Evolutionary conservation across 2,113 vertebrate genomes (phyloP).

Genomic region (Poeciliopsis turrubarensis): DNA sequence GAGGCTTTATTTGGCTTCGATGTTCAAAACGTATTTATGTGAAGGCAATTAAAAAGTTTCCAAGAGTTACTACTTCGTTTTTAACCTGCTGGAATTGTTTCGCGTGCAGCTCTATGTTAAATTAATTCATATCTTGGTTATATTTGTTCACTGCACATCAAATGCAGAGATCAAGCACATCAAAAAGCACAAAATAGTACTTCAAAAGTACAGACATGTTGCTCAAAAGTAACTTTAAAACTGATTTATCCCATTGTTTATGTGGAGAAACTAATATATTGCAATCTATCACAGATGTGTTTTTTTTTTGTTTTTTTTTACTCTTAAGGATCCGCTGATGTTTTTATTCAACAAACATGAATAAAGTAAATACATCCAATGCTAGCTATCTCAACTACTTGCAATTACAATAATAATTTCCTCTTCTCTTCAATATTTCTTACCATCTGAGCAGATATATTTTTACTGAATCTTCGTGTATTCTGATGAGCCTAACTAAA

Average conservation of each 20-base stretch:
- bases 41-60: too few relatives aligned
- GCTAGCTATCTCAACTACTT: neutral
- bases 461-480: neutral
- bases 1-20: too few relatives aligned
- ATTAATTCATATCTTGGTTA: neutral
- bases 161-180: neutral
- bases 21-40: too few relatives aligned
- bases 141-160: neutral
- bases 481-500: neutral
- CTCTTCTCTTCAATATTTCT: neutral
- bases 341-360: neutral
- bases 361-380: neutral
- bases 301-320: fast-evolving
- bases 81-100: neutral
- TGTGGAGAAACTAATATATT: neutral
- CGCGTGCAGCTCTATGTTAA: neutral
- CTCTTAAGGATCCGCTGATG: neutral
- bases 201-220: too few relatives aligned
- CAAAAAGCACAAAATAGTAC: neutral
- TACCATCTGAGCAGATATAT: neutral
- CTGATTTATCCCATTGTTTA: neutral
- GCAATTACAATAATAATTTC: neutral
- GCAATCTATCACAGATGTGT: neutral
- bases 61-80: neutral
- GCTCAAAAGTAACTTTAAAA: neutral